Evolutionary conservation across 2,888 invertebrate species (phyloP).

Genomic region (Drosophila anceps): DNA sequence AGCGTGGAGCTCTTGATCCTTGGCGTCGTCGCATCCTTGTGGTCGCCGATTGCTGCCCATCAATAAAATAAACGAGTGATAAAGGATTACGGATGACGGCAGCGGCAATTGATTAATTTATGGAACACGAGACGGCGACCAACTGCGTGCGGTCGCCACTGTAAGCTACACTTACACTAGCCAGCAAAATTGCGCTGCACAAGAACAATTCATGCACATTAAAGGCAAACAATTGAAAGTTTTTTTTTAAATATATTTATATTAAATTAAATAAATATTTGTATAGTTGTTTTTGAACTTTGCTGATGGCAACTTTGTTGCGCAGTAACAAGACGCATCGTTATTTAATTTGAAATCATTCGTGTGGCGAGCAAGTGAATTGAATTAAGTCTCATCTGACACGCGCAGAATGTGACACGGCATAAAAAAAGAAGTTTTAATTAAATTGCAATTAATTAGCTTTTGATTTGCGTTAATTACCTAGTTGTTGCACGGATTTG

Average conservation of each 20-base stretch:
- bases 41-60: constrained; percentile 55
- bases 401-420: neutral
- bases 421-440: constrained; percentile 11
- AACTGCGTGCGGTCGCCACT: constrained; percentile 5
- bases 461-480: constrained; percentile 29
- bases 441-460: constrained; percentile 35
- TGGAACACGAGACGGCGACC: constrained; percentile 55
- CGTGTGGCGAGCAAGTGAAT: constrained; percentile 59
- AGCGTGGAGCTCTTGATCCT: constrained; percentile 25
- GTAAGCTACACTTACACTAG: constrained; percentile 40
- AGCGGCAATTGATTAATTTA: constrained; percentile 72
- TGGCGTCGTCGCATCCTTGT: constrained; percentile 35
- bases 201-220: no score
- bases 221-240: neutral
- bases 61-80: constrained; percentile 64
- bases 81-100: constrained; percentile 51
- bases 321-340: constrained; percentile 49
- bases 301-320: neutral
- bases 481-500: constrained; percentile 1
- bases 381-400: constrained; percentile 46
- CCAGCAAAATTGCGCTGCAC: constrained; percentile 16
- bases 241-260: neutral
- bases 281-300: no score
- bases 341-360: constrained; percentile 63
- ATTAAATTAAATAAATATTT: neutral